Evolutionary conservation across 2,113 vertebrate genomes (phyloP), one percentile per base, ranked within the genome.

Genomic region (Misgurnus mizolepis): DNA sequence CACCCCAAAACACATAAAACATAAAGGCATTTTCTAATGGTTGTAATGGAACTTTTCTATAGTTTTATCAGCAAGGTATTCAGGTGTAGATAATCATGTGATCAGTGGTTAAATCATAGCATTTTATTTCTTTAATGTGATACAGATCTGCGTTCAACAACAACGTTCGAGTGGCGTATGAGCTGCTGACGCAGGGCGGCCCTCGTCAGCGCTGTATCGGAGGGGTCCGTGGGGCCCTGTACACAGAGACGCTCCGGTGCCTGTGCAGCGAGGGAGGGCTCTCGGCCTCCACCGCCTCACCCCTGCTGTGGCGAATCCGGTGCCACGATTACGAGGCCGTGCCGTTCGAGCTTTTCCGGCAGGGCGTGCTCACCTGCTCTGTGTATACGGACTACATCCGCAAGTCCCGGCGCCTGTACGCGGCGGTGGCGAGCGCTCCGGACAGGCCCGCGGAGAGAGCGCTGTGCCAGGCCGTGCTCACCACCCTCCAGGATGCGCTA

Each of bases 321-420:
- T 98, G 97, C 84, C 95, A 95, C 0, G 95, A 97, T 86, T 95
- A 98, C 3, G 97, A 98, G 86, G 94, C 93, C 0, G 96, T 98
- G 64, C 95, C 96, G 0, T 96, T 96, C 1, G 94, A 94, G 0
- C 88, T 98, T 62, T 99, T 98, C 90, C 94, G 95, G 1, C 93
- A 97, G 0, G 96, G 95, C 0, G 94, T 95, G 79, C 93, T 97
- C 58, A 95, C 94, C 4, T 98, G 96, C 74, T 93, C 95, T 0
- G 95, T 97, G 78, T 94, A 98, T 69, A 91, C 95, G 3, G 96
- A 99, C 89, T 98, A 98, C 45, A 91, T 95, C 53, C 90, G 93
- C 7, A 95, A 95, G 68, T 94, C 96, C 0, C 88, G 92, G 3
- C 89, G 93, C 45, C 93, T 99, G 22, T 98, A 96, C 0, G 90